Evolutionary conservation across 2,888 invertebrate species (phyloP).

Genomic region (Eulithis prunata): DNA sequence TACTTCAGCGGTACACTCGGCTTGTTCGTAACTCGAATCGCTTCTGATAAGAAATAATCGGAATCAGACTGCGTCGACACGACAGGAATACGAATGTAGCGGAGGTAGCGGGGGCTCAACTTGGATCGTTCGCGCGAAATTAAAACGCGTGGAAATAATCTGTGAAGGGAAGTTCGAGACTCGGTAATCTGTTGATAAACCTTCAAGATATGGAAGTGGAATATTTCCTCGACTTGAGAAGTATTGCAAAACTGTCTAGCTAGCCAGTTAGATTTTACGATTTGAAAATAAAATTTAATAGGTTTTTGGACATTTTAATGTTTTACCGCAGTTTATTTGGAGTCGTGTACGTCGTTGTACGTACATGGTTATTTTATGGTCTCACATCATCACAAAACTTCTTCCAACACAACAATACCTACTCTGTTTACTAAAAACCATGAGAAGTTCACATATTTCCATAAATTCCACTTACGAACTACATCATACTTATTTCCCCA

Average conservation of each 20-base stretch:
- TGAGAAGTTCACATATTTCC: no score
- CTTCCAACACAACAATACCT: no score
- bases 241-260: conserved; percentile 24
- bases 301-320: not conserved
- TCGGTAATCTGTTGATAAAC: conserved; percentile 34
- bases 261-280: conserved; percentile 14
- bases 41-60: conserved; percentile 59
- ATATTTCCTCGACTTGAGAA: conserved; percentile 22
- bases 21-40: conserved; percentile 53
- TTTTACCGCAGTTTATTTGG: not conserved
- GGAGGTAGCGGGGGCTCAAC: conserved; percentile 33
- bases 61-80: conserved; percentile 44
- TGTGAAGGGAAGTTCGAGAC: conserved; percentile 39
- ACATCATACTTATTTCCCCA: no score
- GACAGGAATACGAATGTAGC: conserved; percentile 52
- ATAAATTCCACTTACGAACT: no score
- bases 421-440: no score
- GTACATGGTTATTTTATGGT: not conserved
- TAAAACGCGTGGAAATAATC: conserved; percentile 44
- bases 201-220: conserved; percentile 30
- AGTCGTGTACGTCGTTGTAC: not conserved
- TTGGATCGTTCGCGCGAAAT: conserved; percentile 40
- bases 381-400: not conserved
- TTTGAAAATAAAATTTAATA: conserved; percentile 1
- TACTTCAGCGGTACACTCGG: conserved; percentile 60